A percentile compares a stretch with the other conserved stretches of the same genome.
Conservation (phyloP, 2,113 vertebrate genomes). For the Sebastes fasciatus region DNA sequence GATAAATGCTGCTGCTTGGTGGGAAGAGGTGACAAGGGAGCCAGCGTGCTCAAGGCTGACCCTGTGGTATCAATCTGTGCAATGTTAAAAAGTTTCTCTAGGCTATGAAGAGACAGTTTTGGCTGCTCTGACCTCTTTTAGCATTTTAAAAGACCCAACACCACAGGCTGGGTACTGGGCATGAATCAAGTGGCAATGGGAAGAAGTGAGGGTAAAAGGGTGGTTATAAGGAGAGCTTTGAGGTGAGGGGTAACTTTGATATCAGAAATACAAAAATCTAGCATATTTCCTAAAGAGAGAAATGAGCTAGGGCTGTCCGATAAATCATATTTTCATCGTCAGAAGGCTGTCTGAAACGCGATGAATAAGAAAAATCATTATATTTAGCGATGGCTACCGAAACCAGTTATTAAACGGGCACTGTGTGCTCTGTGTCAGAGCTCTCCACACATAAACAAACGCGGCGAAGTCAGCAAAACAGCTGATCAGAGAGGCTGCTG, state of each 20-base stretch:
- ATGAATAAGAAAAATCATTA: too few relatives aligned
- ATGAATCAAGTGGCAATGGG: constrained; percentile 6
- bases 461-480: too few relatives aligned
- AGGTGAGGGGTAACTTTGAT: background rate
- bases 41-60: constrained; percentile 27
- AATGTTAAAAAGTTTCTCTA: constrained; percentile 39
- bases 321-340: too few relatives aligned
- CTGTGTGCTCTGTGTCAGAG: too few relatives aligned
- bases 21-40: constrained; percentile 51
- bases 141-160: constrained; percentile 14
- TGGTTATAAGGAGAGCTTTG: background rate
- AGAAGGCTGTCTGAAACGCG: too few relatives aligned
- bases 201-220: background rate
- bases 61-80: constrained; percentile 31
- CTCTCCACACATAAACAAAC: too few relatives aligned
- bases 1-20: constrained; percentile 52
- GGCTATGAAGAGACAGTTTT: background rate
- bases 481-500: too few relatives aligned
- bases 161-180: background rate
- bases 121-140: constrained; percentile 21
- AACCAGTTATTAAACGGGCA: too few relatives aligned
- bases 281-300: constrained; percentile 13
- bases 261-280: background rate
- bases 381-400: too few relatives aligned
- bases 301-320: background rate